Percentiles rank a stretch among this genome's conserved stretches.
Evolutionary conservation across 1,140 invertebrate genomes (phyloP).

Genomic region (Dryas iulia): DNA sequence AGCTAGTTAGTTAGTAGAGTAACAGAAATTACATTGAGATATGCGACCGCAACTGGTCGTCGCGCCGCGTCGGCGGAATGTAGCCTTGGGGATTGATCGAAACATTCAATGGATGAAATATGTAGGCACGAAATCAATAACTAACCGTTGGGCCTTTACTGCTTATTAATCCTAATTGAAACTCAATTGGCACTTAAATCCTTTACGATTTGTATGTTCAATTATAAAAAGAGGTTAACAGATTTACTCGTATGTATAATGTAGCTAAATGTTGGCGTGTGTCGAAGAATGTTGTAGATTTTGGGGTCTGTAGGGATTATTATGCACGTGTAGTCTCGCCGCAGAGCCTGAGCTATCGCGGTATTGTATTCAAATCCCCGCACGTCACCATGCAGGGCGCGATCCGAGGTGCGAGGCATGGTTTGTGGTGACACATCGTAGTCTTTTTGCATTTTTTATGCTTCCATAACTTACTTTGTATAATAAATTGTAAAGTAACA

Average conservation of each 20-base stretch:
- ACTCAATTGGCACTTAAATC: constrained; percentile 67
- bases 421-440: constrained; percentile 35
- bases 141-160: constrained; percentile 39
- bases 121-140: constrained; percentile 58
- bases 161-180: constrained; percentile 69
- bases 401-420: constrained; percentile 23
- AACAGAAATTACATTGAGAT: constrained; percentile 52
- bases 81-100: constrained; percentile 55
- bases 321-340: constrained; percentile 62
- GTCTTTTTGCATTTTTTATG: background rate
- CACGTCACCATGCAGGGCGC: constrained; percentile 44
- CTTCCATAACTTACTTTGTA: background rate
- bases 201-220: constrained; percentile 38
- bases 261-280: constrained; percentile 30
- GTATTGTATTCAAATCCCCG: constrained; percentile 73
- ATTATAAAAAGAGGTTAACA: constrained; percentile 37
- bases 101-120: constrained; percentile 51
- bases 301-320: constrained; percentile 52
- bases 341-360: constrained; percentile 68
- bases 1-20: constrained; percentile 52
- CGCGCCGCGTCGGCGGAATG: constrained; percentile 43
- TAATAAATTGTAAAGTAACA: no score
- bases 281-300: constrained; percentile 61
- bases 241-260: no score
- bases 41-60: constrained; percentile 37